phyloP scores from a whole-genome alignment of 2,888 invertebrate species.

The Andrena bucephala region DNA sequence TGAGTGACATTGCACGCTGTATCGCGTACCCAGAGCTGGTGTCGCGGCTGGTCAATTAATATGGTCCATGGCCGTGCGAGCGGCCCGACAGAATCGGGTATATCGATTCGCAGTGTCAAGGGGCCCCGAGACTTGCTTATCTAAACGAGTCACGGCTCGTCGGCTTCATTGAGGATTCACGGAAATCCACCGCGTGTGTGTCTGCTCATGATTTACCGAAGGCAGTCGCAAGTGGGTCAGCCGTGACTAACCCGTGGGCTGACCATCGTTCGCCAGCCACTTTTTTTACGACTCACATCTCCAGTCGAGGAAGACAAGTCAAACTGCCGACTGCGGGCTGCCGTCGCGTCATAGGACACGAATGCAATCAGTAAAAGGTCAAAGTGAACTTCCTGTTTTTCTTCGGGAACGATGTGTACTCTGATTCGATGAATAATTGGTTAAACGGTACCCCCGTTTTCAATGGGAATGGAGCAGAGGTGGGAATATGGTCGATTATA shows the following conservation, averaged over 20 bases:
- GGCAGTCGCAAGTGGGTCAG: conserved; percentile 68
- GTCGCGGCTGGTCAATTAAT: conserved; percentile 56
- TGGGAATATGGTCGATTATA: too few relatives aligned
- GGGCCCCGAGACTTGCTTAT: conserved; percentile 61
- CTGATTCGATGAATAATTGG: neutral
- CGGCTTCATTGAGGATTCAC: conserved; percentile 72
- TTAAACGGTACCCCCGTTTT: too few relatives aligned
- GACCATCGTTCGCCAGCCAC: conserved; percentile 36
- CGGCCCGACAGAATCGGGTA: conserved; percentile 30
- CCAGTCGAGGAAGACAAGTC: conserved; percentile 30
- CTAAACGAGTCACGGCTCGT: conserved; percentile 70
- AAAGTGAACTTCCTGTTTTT: conserved; percentile 37
- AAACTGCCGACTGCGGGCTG: neutral
- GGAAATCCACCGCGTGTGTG: conserved; percentile 66
- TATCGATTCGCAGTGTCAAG: conserved; percentile 66
- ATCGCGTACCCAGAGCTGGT: neutral
- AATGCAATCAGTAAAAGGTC: conserved; percentile 8
- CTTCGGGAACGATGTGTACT: neutral
- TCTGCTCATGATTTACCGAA: conserved; percentile 69
- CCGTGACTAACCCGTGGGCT: conserved; percentile 68
- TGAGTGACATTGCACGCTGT: neutral
- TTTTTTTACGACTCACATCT: conserved; percentile 59
- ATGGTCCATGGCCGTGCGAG: conserved; percentile 43
- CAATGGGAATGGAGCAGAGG: too few relatives aligned
- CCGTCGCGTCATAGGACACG: conserved; percentile 3